phyloP scores from a whole-genome alignment of 2,113 vertebrate genomes.

The Amblyornis subalaris region DNA sequence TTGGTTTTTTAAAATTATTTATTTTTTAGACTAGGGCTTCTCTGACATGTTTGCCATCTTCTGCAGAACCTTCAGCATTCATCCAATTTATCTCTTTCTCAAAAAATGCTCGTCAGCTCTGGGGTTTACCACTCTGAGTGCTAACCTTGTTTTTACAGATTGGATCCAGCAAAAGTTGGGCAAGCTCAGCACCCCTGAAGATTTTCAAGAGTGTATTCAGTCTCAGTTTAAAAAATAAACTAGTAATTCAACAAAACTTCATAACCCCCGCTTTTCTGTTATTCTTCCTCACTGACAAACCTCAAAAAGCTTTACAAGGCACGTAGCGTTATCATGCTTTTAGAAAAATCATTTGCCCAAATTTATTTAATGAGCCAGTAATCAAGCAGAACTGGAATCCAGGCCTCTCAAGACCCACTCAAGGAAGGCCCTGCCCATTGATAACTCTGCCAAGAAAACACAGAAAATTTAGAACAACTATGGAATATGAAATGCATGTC shows the following conservation, averaged over 20 bases:
- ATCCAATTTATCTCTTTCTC: neutral
- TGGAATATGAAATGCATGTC: neutral
- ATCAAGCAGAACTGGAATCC: neutral
- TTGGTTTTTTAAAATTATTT: neutral
- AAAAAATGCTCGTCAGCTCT: neutral
- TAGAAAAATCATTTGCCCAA: neutral
- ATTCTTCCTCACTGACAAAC: neutral
- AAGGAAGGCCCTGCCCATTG: neutral
- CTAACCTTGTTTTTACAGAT: neutral
- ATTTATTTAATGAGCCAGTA: neutral
- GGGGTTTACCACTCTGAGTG: neutral
- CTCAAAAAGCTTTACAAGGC: neutral
- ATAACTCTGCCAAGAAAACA: neutral
- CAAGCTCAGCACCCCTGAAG: neutral
- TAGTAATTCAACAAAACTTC: neutral
- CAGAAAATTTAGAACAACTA: neutral
- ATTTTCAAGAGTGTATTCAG: neutral
- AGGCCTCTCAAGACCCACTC: neutral
- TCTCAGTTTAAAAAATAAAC: neutral
- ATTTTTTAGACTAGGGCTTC: neutral
- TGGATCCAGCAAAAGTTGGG: accelerated
- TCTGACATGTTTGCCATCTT: neutral
- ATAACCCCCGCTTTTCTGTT: neutral
- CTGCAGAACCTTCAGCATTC: neutral
- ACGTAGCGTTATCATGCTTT: neutral